Evolutionary conservation across 2,797 vertebrate species (phyloP).

Genomic region (Margarornis squamiger): DNA sequence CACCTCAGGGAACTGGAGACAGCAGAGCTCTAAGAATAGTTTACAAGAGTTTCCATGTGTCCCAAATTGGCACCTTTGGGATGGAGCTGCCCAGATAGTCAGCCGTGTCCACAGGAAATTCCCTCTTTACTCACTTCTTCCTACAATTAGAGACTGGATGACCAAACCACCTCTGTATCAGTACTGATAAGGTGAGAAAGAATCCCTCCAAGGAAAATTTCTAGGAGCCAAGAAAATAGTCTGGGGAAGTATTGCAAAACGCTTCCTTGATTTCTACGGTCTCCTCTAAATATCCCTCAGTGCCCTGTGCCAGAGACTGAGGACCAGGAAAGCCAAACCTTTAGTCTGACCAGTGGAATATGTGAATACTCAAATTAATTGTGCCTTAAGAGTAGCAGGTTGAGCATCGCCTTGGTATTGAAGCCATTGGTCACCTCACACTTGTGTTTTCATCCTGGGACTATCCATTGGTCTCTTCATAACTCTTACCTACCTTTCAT

Average conservation of each 20-base stretch:
- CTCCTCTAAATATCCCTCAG: background rate
- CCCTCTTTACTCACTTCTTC: constrained; percentile 31
- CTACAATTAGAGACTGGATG: constrained; percentile 9
- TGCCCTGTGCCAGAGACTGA: background rate
- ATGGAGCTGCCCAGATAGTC: background rate
- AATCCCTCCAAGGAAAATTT: background rate
- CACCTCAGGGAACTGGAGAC: background rate
- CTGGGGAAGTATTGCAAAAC: background rate
- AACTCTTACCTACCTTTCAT: background rate
- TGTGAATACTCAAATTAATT: background rate
- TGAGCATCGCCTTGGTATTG: background rate
- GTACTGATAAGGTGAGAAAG: background rate
- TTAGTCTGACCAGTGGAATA: background rate
- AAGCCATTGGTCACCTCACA: background rate
- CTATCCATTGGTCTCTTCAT: background rate
- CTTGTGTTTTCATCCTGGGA: background rate
- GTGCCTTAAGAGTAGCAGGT: background rate
- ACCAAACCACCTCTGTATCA: background rate
- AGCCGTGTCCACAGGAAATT: background rate
- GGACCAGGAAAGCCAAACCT: background rate
- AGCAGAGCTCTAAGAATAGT: background rate
- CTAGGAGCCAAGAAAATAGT: background rate
- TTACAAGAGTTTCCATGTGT: background rate
- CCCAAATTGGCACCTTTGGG: background rate
- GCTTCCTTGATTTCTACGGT: background rate